Conservation (phyloP, 2,888 invertebrate genomes). For the Amphipyra berbera region DNA sequence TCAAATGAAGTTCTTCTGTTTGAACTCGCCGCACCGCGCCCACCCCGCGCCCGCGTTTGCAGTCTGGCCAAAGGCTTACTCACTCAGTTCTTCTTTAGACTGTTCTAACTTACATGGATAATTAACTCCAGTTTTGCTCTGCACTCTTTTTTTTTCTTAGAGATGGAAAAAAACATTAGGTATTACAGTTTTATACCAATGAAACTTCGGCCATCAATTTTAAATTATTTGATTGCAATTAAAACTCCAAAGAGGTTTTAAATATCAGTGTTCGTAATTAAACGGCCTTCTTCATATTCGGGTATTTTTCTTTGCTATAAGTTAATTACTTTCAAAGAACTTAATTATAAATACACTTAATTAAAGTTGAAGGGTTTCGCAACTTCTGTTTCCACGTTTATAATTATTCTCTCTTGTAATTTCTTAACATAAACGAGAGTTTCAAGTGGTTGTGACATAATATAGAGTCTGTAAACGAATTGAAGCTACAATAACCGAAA, state of each 20-base stretch:
- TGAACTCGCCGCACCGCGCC: no score
- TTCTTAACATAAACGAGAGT: conserved; percentile 21
- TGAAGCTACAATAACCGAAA: not conserved
- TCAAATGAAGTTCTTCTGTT: no score
- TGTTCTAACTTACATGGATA: not conserved
- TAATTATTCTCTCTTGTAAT: conserved; percentile 40
- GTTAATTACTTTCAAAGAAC: conserved; percentile 42
- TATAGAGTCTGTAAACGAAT: not conserved
- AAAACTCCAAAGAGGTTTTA: conserved; percentile 1
- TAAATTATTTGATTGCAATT: not conserved
- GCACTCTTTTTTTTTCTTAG: not conserved
- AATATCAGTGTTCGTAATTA: conserved; percentile 14
- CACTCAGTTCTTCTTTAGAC: no score
- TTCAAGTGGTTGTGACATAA: not conserved
- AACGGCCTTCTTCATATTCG: conserved; percentile 10
- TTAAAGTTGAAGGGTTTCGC: conserved; percentile 48
- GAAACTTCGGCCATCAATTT: conserved; percentile 6
- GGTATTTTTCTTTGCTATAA: conserved; percentile 41
- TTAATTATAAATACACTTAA: conserved; percentile 43
- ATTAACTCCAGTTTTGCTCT: not conserved
- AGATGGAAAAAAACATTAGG: no score
- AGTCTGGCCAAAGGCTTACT: no score
- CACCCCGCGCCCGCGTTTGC: no score
- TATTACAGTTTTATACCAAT: not conserved
- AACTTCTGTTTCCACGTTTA: conserved; percentile 18